phyloP scores from a whole-genome alignment of 2,888 invertebrate species.

The Drosophila flavopinicola region DNA sequence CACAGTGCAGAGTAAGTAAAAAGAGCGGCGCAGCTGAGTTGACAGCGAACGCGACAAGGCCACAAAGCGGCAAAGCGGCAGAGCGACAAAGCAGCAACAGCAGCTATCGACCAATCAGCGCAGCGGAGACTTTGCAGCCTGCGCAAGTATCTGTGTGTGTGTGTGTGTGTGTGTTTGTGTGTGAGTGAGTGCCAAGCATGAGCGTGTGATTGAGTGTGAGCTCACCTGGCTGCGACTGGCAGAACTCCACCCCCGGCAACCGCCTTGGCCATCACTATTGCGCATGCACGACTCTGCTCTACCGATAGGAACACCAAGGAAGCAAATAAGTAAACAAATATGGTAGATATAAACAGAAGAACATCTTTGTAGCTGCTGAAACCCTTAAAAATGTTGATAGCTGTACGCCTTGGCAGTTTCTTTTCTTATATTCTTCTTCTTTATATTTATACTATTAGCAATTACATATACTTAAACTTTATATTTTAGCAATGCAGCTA shows the following conservation, averaged over 20 bases:
- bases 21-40: conserved; percentile 37
- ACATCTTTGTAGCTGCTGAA: not conserved
- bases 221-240: conserved; percentile 20
- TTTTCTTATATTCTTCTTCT: too few species aligned
- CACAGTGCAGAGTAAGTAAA: conserved; percentile 48
- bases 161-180: conserved; percentile 36
- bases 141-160: conserved; percentile 31
- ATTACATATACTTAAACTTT: too few species aligned
- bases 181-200: conserved; percentile 32
- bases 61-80: conserved; percentile 69
- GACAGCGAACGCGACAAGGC: conserved; percentile 39
- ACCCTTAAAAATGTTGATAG: not conserved
- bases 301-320: conserved; percentile 9
- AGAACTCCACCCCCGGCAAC: conserved; percentile 75
- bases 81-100: conserved; percentile 37
- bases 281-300: conserved; percentile 73
- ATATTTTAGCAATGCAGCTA: not conserved
- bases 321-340: conserved; percentile 11
- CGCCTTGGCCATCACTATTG: conserved; percentile 39
- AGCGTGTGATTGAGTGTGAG: conserved; percentile 39
- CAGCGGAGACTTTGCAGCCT: conserved; percentile 71
- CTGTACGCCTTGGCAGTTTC: too few species aligned
- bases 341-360: not conserved
- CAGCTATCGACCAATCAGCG: conserved; percentile 73
- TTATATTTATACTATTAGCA: not conserved